Evolutionary conservation across 2,113 vertebrate genomes (phyloP), one percentile per base, ranked within the genome.

Genomic region (Entomyzon cyanotis): DNA sequence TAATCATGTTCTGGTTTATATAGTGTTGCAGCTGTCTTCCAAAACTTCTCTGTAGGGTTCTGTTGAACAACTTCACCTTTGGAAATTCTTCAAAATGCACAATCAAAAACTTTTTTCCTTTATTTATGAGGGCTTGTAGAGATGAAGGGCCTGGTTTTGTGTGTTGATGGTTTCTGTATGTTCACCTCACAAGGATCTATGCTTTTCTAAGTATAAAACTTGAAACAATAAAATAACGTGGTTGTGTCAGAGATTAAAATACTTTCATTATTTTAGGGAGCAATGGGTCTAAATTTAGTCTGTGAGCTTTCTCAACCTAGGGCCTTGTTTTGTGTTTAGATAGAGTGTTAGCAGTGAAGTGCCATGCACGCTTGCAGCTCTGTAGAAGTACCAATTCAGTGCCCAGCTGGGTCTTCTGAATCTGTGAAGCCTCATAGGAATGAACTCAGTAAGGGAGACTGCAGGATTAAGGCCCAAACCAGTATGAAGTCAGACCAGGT

Each of bases 341-440:
- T 91, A 39, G 39, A 10, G 39, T 39, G 39, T 39, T 39, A 39
- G 39, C 39, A 39, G 16, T 50, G 39, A 80, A 55, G 71, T 52
- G 42, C 56, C 4, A 2, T 27, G 31, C 9, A 8, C 0, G 6
- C 55, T 75, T 52, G n/a, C 1, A 11, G 58, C 37, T 49, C 46
- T 33, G 15, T 17, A 42, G 58, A 68, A 44, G 37, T 44, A 33
- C 13, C 15, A 27, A 0, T 76, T 80, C 5, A 0, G 27, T 69
- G 53, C 49, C 46, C 35, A 3, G 2, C 1, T 41, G 46, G 25
- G 28, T 1, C 7, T n/a, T 47, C 20, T 67, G 46, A 22, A 10
- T 42, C 53, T 7, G 0, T 7, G 17, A 23, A 50, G 27, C 39
- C 19, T 63, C 1, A 2, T 5, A 14, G 39, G 21, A 74, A 27